Percentiles rank a stretch among this genome's conserved stretches.
These are phyloP conservation scores for Neoaliturus tenellus DNA, from an alignment of 2,888 invertebrate genomes.

Conservation along the genomic window DNA sequence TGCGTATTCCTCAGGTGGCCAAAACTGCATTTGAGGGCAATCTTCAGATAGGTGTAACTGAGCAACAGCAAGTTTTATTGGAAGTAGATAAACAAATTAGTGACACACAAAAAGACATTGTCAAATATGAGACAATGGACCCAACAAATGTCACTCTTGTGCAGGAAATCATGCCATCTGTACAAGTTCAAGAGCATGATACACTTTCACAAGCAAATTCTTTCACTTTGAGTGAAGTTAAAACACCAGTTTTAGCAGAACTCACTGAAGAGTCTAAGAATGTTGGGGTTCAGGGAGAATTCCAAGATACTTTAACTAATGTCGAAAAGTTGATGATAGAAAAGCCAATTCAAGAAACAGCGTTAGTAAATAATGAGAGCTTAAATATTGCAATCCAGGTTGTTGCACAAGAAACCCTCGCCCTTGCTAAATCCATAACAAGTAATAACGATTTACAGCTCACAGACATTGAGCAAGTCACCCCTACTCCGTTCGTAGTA, in stretches of 20 bases:
- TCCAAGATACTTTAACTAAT: background rate
- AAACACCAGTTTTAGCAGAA: background rate
- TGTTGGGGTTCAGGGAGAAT: conserved; percentile 19
- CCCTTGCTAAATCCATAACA: background rate
- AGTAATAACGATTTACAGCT: background rate
- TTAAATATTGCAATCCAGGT: conserved; percentile 25
- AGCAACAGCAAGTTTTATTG: background rate
- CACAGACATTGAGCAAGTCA: background rate
- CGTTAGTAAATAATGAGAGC: background rate
- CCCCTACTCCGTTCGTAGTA: background rate
- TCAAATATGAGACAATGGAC: background rate
- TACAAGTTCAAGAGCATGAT: background rate
- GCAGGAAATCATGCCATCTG: background rate
- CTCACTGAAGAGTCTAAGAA: background rate
- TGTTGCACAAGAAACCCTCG: background rate
- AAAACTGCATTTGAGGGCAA: background rate
- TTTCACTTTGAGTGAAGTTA: background rate
- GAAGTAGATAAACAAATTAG: background rate
- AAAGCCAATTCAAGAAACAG: background rate
- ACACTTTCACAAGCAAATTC: background rate
- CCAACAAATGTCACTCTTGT: background rate
- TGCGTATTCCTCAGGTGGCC: background rate
- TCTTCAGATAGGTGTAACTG: background rate
- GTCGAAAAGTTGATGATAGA: background rate
- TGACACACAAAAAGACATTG: background rate